Conservation (phyloP, 2,113 vertebrate species). For the Neotragus moschatus region DNA sequence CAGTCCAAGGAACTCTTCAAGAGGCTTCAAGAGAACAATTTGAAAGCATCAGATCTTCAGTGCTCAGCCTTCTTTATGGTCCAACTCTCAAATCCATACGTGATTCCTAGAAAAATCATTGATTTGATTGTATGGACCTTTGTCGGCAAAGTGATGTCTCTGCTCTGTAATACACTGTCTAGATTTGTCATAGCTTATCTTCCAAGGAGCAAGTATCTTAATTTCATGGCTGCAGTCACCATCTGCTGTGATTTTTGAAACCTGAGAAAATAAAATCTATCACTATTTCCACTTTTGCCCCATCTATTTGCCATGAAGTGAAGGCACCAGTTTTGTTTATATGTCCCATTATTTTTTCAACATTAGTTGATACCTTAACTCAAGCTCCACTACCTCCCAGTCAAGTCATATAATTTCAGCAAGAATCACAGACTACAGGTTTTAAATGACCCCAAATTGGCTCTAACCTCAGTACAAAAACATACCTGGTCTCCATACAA, state of each 20-base stretch:
- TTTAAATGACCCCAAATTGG: background rate
- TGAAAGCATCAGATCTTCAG: background rate
- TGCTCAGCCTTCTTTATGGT: background rate
- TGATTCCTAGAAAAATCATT: background rate
- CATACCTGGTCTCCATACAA: background rate
- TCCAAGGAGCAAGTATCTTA: background rate
- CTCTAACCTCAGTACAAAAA: background rate
- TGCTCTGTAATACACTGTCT: background rate
- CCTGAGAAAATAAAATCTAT: background rate
- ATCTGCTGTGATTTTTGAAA: background rate
- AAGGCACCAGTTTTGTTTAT: background rate
- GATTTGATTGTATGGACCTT: background rate
- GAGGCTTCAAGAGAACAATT: background rate
- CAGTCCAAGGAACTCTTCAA: background rate
- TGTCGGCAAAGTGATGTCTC: background rate
- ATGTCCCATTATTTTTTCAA: background rate
- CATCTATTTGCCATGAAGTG: background rate
- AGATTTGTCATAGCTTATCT: background rate
- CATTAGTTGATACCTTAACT: background rate
- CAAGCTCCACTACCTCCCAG: background rate
- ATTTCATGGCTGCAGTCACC: background rate
- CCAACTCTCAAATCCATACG: background rate
- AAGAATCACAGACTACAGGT: background rate
- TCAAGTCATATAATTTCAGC: background rate
- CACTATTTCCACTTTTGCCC: background rate